Base-by-base conservation (phyloP, 2,113 vertebrate genomes). In the Syngnathus typhle region DNA sequence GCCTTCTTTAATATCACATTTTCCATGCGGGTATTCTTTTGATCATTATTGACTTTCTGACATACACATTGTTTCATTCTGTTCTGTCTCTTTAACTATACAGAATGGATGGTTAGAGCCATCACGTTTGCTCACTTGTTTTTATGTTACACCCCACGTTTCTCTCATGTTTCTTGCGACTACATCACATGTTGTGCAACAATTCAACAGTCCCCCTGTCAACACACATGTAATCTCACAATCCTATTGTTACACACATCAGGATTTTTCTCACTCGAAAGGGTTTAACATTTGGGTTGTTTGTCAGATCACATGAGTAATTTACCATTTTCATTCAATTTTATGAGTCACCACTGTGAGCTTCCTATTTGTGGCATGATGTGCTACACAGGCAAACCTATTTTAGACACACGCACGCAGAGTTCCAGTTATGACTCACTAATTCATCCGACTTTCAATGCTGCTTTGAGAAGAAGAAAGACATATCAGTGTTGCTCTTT, bases 321-420 rank as follows among this genome's bases (percentile, higher is more conserved):
- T 69, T 71, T 68, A 70, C 54, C 72, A 60, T 68, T 78, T 73
- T 70, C 65, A 68, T 61, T 67, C 58, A 58, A 46, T 72, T 60
- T 8, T 56, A 47, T 76, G 76, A 82, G 70, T 84, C 82, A 84
- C 77, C 37, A 9, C 27, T 64, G 1, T 49, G 38, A 72, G 49
- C 54, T 27, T 56, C 73, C 73, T 54, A 61, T 60, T 65, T 68
- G 43, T 67, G 55, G 60, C 41, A 38, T 27, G 32, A 52, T 21
- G 49, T 47, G 56, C 47, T 62, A 32, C 37, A 21, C 56, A 44
- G 74, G 49, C 52, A 43, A 9, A 69, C 49, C 32, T 9, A 21
- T 46, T 66, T 70, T 4, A 23, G 19, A 72, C 0, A 43, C 8
- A 65, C 36, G 44, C 51, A 58, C 46, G 12, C 19, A 21, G 47